These are phyloP conservation scores for Mimas tiliae DNA, from an alignment of 2,888 invertebrate genomes.

Conservation along the genomic window DNA sequence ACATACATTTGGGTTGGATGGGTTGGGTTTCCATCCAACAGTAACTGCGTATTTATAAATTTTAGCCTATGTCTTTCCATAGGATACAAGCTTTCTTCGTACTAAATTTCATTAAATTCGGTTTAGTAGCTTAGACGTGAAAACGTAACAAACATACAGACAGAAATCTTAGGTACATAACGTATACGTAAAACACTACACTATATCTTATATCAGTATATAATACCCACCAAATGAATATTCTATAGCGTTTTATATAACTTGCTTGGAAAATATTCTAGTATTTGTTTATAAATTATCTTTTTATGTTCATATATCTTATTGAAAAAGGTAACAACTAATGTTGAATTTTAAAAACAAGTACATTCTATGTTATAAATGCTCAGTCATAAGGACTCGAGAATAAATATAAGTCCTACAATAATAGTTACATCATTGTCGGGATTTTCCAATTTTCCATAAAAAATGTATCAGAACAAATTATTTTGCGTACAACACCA, in stretches of 20 bases:
- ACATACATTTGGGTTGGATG: no score
- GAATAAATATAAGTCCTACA: background rate
- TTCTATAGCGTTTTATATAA: background rate
- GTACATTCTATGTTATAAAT: no score
- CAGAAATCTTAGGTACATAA: background rate
- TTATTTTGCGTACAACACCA: conserved; percentile 31
- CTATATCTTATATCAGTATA: conserved; percentile 5
- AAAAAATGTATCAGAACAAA: conserved; percentile 35
- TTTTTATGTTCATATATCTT: background rate
- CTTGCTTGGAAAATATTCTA: background rate
- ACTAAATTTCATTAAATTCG: no score
- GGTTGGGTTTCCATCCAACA: no score
- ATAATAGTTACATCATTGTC: conserved; percentile 3
- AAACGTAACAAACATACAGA: no score
- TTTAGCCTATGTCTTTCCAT: no score
- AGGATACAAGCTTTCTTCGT: no score
- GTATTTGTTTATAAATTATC: background rate
- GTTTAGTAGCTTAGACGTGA: no score
- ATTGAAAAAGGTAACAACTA: background rate
- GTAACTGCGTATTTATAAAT: no score
- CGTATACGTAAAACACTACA: background rate
- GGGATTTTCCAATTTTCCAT: conserved; percentile 16
- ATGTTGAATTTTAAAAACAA: no score
- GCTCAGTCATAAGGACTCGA: background rate
- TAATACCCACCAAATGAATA: conserved; percentile 7